Conservation (phyloP, 1,140 invertebrate genomes). For the Eufriesea mexicana region DNA sequence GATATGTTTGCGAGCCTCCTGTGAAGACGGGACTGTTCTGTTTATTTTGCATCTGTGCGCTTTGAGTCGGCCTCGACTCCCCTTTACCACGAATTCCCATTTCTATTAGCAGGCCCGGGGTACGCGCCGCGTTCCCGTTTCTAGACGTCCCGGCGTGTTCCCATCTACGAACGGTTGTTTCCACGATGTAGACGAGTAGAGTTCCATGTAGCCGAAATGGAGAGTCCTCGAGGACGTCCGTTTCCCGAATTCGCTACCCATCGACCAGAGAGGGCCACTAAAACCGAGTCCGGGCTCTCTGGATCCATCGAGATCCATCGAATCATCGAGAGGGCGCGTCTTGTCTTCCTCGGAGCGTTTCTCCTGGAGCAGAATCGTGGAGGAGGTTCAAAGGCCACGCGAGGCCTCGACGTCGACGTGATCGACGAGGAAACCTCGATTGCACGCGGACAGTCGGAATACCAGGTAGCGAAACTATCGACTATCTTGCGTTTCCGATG, state of each 20-base stretch:
- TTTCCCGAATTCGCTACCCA: constrained; percentile 58
- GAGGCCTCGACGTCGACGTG: not conserved
- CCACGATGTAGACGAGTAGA: constrained; percentile 56
- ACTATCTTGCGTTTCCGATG: accelerated
- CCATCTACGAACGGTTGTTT: constrained; percentile 28
- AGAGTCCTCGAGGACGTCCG: constrained; percentile 46
- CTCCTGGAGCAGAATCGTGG: not conserved
- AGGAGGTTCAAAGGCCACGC: constrained; percentile 48
- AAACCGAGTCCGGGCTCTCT: not conserved
- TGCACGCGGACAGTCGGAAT: not conserved
- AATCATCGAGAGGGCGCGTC: constrained; percentile 1
- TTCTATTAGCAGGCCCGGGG: constrained; percentile 56
- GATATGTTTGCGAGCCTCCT: constrained; percentile 60
- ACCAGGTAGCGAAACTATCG: not conserved
- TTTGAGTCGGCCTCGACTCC: constrained; percentile 56
- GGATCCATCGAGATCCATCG: constrained; percentile 37
- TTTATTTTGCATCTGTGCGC: constrained; percentile 65
- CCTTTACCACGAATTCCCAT: constrained; percentile 66
- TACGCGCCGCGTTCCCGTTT: not conserved
- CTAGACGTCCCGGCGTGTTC: not conserved
- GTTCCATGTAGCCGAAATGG: constrained; percentile 56
- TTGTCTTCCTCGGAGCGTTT: not conserved
- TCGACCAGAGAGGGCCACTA: constrained; percentile 1
- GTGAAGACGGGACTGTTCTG: constrained; percentile 57
- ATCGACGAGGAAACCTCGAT: not conserved